phyloP scores from a whole-genome alignment of 2,113 vertebrate species.

The Planiliza haematocheilus region DNA sequence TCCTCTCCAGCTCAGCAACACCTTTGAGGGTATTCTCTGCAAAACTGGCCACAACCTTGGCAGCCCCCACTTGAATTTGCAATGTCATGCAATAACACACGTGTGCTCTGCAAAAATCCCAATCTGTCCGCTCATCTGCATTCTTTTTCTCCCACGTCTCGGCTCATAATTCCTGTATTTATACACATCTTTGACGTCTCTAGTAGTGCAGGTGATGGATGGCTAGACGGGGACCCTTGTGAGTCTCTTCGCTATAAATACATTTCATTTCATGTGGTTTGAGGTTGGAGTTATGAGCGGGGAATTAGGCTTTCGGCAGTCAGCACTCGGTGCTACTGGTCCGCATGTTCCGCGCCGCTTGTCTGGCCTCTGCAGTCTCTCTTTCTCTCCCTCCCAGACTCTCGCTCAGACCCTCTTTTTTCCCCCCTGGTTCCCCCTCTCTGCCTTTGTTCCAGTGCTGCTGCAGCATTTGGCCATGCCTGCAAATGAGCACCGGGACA shows the following conservation, averaged over 20 bases:
- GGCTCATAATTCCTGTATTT: slow-evolving; percentile 28
- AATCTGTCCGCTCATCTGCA: not conserved
- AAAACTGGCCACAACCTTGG: too few species aligned
- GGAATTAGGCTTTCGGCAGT: slow-evolving; percentile 39
- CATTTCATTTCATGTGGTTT: slow-evolving; percentile 55
- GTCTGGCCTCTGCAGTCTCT: slow-evolving; percentile 44
- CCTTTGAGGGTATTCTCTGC: too few species aligned
- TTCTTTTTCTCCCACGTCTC: not conserved
- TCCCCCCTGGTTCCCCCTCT: slow-evolving; percentile 6
- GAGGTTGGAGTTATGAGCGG: slow-evolving; percentile 44
- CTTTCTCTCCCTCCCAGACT: not conserved
- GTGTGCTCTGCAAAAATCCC: not conserved
- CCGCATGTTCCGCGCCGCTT: slow-evolving; percentile 5
- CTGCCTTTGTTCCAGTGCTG: slow-evolving; percentile 68
- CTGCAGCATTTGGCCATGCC: slow-evolving; percentile 70
- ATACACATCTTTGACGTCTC: slow-evolving; percentile 37
- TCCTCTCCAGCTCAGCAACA: too few species aligned
- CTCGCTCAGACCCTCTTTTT: slow-evolving; percentile 11
- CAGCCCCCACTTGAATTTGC: too few species aligned
- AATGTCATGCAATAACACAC: too few species aligned
- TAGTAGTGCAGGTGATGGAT: slow-evolving; percentile 12
- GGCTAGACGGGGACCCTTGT: not conserved
- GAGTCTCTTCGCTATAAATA: slow-evolving; percentile 34
- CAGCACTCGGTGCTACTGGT: slow-evolving; percentile 7
- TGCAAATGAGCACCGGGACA: slow-evolving; percentile 78